A percentile compares a stretch with the other conserved stretches of the same genome.
Evolutionary conservation across 2,797 vertebrate genomes (phyloP).

Genomic region (Miopithecus talapoin): DNA sequence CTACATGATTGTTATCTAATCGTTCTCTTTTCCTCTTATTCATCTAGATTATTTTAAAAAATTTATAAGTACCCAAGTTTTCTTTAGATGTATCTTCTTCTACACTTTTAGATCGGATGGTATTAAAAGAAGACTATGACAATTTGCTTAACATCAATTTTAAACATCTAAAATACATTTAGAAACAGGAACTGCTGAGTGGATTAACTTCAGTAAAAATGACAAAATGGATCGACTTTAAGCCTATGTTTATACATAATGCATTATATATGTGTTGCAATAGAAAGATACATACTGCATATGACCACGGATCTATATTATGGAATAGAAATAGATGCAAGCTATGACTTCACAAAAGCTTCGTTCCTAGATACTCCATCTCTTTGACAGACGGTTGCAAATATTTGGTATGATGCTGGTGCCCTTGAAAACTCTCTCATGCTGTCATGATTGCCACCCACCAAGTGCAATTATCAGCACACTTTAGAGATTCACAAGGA

Average conservation of each 20-base stretch:
- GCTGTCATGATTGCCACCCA: not conserved
- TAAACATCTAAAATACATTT: not conserved
- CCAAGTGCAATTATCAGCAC: not conserved
- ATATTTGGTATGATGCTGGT: not conserved
- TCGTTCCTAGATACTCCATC: too few relatives aligned
- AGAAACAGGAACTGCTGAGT: not conserved
- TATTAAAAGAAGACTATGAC: not conserved
- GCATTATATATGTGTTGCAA: not conserved
- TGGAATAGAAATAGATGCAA: not conserved
- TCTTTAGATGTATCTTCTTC: not conserved
- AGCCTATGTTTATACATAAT: not conserved
- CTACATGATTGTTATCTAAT: not conserved
- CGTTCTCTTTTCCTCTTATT: not conserved
- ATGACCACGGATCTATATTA: not conserved
- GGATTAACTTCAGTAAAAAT: not conserved
- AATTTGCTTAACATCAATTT: not conserved
- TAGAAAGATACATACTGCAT: not conserved
- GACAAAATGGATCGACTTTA: not conserved
- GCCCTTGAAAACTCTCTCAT: not conserved
- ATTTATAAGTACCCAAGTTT: not conserved
- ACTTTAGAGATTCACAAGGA: not conserved
- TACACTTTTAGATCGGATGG: not conserved
- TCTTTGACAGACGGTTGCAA: not conserved
- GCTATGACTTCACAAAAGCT: not conserved
- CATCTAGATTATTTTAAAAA: not conserved